These are phyloP conservation scores for Eupithecia centaureata DNA, from an alignment of 2,888 invertebrate genomes.

Conservation along the genomic window DNA sequence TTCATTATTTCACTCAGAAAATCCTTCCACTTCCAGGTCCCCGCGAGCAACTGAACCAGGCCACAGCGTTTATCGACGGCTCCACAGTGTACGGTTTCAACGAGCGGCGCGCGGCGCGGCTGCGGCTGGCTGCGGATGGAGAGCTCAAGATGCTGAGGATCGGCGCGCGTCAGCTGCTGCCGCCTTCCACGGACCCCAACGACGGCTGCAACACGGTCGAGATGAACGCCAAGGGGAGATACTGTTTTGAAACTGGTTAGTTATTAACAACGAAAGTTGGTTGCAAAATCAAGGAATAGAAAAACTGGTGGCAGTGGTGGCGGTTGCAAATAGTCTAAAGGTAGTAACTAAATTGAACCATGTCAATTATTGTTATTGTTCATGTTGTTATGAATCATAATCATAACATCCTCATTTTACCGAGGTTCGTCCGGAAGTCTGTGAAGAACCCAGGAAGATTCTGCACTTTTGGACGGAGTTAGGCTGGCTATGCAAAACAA, in stretches of 20 bases:
- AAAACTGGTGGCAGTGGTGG: too few species aligned
- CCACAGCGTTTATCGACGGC: constrained; percentile 92
- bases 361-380: too few species aligned
- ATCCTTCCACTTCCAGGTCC: constrained; percentile 79
- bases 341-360: too few species aligned
- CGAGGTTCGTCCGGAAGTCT: too few species aligned
- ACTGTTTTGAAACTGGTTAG: constrained; percentile 90
- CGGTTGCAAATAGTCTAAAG: too few species aligned
- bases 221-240: constrained; percentile 88
- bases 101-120: constrained; percentile 69
- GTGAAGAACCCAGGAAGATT: neutral
- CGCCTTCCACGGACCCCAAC: constrained; percentile 86
- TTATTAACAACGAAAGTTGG: too few species aligned
- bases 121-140: constrained; percentile 84
- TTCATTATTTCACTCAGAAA: too few species aligned
- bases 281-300: too few species aligned
- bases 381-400: too few species aligned
- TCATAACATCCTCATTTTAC: too few species aligned
- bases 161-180: constrained; percentile 87
- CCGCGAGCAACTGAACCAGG: constrained; percentile 93
- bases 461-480: neutral
- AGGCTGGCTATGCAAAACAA: neutral
- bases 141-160: constrained; percentile 86
- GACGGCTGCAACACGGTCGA: constrained; percentile 91
- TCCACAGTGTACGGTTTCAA: constrained; percentile 91